Evolutionary conservation across 2,113 vertebrate genomes (phyloP).

Genomic region (Eurypyga helias): DNA sequence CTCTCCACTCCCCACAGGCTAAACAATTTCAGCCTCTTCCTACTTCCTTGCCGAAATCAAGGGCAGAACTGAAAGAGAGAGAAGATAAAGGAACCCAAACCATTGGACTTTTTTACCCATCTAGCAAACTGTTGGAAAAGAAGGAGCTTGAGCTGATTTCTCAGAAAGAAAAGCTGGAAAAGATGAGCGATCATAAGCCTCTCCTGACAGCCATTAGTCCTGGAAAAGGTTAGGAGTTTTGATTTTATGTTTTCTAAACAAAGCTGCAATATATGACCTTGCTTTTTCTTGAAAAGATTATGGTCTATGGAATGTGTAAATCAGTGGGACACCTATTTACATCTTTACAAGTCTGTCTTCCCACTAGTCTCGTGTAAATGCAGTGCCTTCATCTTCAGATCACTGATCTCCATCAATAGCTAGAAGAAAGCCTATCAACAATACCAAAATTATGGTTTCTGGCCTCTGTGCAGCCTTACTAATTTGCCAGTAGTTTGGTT

Average conservation of each 20-base stretch:
- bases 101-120: constrained; percentile 89
- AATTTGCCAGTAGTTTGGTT: neutral
- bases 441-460: neutral
- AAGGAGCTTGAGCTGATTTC: constrained; percentile 74
- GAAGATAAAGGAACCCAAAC: constrained; percentile 87
- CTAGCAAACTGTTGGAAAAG: constrained; percentile 80
- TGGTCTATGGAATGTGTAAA: neutral
- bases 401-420: neutral
- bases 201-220: constrained; percentile 88
- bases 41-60: neutral
- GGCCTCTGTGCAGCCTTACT: neutral
- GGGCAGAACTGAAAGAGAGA: constrained; percentile 15
- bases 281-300: neutral
- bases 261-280: neutral
- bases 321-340: neutral
- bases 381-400: neutral
- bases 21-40: constrained; percentile 36
- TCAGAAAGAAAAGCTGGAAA: constrained; percentile 76
- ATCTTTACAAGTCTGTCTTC: neutral
- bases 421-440: neutral
- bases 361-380: neutral
- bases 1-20: neutral
- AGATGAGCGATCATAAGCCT: constrained; percentile 78
- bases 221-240: constrained; percentile 83
- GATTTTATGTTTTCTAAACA: neutral